These are phyloP conservation scores for Oedothorax gibbosus DNA, from an alignment of 1,140 invertebrate genomes.

Conservation along the genomic window DNA sequence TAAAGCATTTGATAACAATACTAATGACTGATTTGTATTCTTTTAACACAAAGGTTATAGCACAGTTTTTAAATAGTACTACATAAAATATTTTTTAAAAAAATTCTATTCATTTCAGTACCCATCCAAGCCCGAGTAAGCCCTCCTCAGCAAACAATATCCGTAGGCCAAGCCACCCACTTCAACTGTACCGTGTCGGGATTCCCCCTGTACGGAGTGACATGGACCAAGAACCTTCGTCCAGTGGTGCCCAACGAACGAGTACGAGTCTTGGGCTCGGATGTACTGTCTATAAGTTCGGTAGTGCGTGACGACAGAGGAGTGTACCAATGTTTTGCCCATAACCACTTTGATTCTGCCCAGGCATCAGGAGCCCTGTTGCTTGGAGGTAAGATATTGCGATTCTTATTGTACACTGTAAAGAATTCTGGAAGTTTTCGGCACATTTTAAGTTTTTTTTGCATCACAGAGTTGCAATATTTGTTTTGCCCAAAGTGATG, in stretches of 20 bases:
- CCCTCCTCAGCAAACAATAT: constrained; percentile 65
- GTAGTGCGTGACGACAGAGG: constrained; percentile 83
- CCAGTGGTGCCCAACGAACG: constrained; percentile 47
- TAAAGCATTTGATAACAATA: too few relatives aligned
- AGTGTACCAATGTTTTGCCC: constrained; percentile 91
- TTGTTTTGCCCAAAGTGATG: too few relatives aligned
- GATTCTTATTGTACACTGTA: too few relatives aligned
- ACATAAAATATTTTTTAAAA: not conserved
- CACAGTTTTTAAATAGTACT: too few relatives aligned
- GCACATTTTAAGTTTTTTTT: too few relatives aligned
- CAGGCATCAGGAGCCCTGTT: constrained; percentile 84
- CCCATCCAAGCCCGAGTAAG: constrained; percentile 55
- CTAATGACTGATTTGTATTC: too few relatives aligned
- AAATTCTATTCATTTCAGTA: constrained; percentile 35
- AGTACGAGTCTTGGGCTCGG: constrained; percentile 25
- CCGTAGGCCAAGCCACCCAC: constrained; percentile 66
- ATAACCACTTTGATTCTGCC: constrained; percentile 85
- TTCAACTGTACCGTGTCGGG: constrained; percentile 68
- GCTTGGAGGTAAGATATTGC: constrained; percentile 79
- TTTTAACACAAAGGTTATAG: too few relatives aligned
- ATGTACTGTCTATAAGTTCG: constrained; percentile 75
- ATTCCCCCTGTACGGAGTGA: constrained; percentile 66
- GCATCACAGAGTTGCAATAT: too few relatives aligned
- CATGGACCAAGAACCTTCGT: constrained; percentile 67
- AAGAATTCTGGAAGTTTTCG: too few relatives aligned